phyloP scores from a whole-genome alignment of 2,888 invertebrate species.

The Rhorus exstirpatorius region DNA sequence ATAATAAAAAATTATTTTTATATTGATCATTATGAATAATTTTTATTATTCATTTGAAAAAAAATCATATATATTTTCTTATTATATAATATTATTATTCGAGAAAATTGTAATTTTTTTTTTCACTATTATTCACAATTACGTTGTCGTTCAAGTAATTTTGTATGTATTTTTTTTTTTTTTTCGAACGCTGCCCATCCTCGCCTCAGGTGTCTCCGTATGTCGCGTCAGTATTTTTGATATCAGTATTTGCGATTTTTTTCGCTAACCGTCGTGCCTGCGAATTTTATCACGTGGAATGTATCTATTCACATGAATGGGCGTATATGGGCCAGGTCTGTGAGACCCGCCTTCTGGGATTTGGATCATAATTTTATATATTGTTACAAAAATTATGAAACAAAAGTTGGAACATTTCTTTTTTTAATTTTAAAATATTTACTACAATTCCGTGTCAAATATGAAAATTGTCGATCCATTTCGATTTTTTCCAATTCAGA shows the following conservation, averaged over 20 bases:
- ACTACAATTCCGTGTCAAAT: too few relatives aligned
- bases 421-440: too few relatives aligned
- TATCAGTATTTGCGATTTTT: conserved; percentile 84
- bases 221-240: conserved; percentile 83
- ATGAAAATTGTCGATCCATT: too few relatives aligned
- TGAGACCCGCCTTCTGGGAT: neutral
- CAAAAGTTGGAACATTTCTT: too few relatives aligned
- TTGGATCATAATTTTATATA: neutral
- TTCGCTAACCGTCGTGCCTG: conserved; percentile 76
- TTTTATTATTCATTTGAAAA: neutral
- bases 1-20: neutral
- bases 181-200: conserved; percentile 2
- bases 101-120: neutral
- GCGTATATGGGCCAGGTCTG: too few relatives aligned
- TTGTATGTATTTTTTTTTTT: neutral
- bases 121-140: neutral
- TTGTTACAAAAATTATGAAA: too few relatives aligned
- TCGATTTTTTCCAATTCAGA: too few relatives aligned
- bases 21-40: neutral
- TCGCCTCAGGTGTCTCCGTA: conserved; percentile 30
- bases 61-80: neutral
- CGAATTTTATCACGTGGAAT: conserved; percentile 74
- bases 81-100: neutral
- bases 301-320: conserved; percentile 5
- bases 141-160: neutral